These are phyloP conservation scores for Anthopleura xanthogrammica DNA, from an alignment of 92 coral and sea anemone genomes.

Conservation along the genomic window DNA sequence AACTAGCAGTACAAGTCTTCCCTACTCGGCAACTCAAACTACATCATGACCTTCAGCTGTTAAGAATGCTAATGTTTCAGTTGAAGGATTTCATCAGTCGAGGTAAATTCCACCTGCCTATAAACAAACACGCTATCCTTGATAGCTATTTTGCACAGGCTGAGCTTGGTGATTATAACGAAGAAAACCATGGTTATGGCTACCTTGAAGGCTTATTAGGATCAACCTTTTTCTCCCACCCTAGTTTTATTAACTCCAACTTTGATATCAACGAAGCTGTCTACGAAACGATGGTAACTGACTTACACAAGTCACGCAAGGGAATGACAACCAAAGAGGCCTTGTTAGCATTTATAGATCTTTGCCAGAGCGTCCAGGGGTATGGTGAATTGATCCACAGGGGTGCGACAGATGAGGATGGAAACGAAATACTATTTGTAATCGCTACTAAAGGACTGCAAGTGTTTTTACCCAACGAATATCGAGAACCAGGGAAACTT, in stretches of 20 bases:
- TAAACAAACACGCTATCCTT: constrained; percentile 69
- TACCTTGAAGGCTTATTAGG: constrained; percentile 86
- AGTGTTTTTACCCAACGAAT: constrained; percentile 50
- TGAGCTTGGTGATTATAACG: constrained; percentile 70
- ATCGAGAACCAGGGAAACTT: constrained; percentile 65
- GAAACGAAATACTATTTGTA: constrained; percentile 53
- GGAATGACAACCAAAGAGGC: constrained; percentile 88
- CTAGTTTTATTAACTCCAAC: constrained; percentile 82
- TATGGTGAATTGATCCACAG: constrained; percentile 69
- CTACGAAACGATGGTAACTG: constrained; percentile 77
- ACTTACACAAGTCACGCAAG: constrained; percentile 75
- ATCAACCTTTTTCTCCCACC: constrained; percentile 65
- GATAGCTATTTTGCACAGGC: constrained; percentile 95
- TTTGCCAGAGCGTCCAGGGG: constrained; percentile 51
- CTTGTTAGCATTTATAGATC: constrained; percentile 64
- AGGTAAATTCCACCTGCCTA: constrained; percentile 66
- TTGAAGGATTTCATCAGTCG: constrained; percentile 72
- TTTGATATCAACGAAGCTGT: constrained; percentile 62
- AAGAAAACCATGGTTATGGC: constrained; percentile 64
- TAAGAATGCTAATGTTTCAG: constrained; percentile 56
- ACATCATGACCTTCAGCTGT: constrained; percentile 37
- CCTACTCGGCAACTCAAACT: constrained; percentile 67
- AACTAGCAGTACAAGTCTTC: constrained; percentile 80
- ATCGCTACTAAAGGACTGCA: constrained; percentile 67
- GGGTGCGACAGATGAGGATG: constrained; percentile 67